Evolutionary conservation across 2,888 invertebrate species (phyloP).

Genomic region (Eristalis arbustorum): DNA sequence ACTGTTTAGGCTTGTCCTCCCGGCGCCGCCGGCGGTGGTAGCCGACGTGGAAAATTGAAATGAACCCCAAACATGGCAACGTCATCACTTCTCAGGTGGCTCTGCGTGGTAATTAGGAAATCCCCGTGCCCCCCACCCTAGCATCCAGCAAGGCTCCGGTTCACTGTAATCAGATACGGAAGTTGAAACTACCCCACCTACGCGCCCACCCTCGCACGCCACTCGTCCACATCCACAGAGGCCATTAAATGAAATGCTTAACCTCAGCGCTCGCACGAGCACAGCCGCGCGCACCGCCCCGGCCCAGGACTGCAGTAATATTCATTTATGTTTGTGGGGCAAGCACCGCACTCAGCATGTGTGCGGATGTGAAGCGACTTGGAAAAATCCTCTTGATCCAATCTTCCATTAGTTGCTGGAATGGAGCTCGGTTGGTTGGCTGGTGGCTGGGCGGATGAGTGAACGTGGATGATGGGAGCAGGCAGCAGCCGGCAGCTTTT

Average conservation of each 20-base stretch:
- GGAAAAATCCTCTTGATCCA: constrained; percentile 66
- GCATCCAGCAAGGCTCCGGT: neutral
- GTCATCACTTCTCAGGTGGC: neutral
- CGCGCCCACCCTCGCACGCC: neutral
- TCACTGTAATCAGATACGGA: constrained; percentile 47
- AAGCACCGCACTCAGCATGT: constrained; percentile 18
- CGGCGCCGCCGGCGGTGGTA: neutral
- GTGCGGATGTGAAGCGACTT: constrained; percentile 66
- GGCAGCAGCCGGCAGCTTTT: constrained; percentile 8
- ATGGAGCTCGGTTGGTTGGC: constrained; percentile 25
- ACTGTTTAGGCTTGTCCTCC: neutral
- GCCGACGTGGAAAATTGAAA: constrained; percentile 1
- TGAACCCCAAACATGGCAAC: neutral
- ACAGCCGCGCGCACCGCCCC: neutral
- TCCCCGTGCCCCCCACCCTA: neutral
- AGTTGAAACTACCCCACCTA: constrained; percentile 27
- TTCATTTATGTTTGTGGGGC: constrained; percentile 38
- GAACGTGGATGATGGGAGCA: neutral
- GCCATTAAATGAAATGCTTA: constrained; percentile 58
- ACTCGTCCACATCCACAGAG: constrained; percentile 14
- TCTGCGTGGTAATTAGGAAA: neutral
- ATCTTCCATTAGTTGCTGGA: constrained; percentile 63
- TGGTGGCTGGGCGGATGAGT: neutral
- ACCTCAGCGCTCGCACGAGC: neutral
- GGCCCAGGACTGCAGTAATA: constrained; percentile 5